Evolutionary conservation across 2,113 vertebrate species (phyloP).

Genomic region (Pituophis catenifer): DNA sequence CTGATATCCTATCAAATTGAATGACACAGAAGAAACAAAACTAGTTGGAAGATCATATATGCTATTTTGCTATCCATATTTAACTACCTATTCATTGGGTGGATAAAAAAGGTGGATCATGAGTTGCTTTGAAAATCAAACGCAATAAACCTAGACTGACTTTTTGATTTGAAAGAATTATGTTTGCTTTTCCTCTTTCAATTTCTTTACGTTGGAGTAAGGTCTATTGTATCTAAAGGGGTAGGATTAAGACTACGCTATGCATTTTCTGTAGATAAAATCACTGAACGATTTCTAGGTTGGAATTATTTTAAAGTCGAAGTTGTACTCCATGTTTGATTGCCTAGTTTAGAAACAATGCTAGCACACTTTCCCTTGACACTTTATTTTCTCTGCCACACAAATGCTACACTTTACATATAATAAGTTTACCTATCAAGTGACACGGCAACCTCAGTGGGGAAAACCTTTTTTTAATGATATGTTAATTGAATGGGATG

Average conservation of each 20-base stretch:
- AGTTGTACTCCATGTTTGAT: neutral
- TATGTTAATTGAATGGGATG: conserved; percentile 69
- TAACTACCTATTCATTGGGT: neutral
- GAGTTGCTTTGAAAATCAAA: neutral
- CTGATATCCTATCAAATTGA: neutral
- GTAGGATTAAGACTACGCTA: neutral
- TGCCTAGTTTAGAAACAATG: conserved; percentile 57
- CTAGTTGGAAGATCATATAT: neutral
- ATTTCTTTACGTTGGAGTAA: neutral
- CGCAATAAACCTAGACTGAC: neutral
- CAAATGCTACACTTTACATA: conserved; percentile 47
- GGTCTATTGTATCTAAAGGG: neutral
- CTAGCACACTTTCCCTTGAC: conserved; percentile 37
- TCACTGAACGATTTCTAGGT: conserved; percentile 40
- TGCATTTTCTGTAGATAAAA: conserved; percentile 27
- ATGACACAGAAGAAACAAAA: neutral
- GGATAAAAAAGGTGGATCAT: neutral
- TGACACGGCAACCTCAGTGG: conserved; percentile 54
- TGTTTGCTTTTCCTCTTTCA: neutral
- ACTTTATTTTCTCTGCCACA: conserved; percentile 36
- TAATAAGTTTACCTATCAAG: conserved; percentile 59
- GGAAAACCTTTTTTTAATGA: conserved; percentile 64
- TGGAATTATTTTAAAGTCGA: conserved; percentile 40
- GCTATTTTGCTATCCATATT: neutral
- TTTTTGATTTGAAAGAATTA: neutral